phyloP scores from a whole-genome alignment of 2,113 vertebrate genomes.

The Pygoscelis antarcticus region DNA sequence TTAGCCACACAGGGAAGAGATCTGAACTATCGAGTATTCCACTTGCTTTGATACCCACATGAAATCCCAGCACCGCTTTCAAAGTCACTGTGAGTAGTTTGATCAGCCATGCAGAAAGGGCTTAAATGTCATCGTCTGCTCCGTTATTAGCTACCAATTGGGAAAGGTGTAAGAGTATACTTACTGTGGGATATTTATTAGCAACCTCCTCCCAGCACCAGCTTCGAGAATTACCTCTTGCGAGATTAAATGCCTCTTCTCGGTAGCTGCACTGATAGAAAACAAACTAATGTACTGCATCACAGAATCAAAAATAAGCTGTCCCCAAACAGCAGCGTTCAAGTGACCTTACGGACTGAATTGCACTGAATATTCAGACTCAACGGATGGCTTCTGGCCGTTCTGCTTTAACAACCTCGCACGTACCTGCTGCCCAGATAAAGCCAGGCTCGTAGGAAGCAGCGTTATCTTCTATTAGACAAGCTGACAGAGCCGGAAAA shows the following conservation, averaged over 20 bases:
- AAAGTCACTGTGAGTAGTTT: not conserved
- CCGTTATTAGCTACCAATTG: conserved; percentile 39
- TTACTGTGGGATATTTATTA: conserved; percentile 43
- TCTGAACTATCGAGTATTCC: not conserved
- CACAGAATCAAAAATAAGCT: not conserved
- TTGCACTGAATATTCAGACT: not conserved
- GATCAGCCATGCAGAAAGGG: conserved; percentile 67
- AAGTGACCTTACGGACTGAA: not conserved
- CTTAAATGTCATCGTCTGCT: conserved; percentile 52
- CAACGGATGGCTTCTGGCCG: not conserved
- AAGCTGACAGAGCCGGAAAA: not conserved
- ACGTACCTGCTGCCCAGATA: not conserved
- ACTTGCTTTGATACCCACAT: not conserved
- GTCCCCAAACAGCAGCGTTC: not conserved
- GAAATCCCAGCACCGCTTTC: conserved; percentile 48
- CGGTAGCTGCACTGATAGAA: not conserved
- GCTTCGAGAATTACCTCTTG: conserved; percentile 17
- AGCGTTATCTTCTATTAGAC: not conserved
- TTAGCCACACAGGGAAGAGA: conserved; percentile 40
- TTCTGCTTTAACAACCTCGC: not conserved
- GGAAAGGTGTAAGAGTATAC: conserved; percentile 34
- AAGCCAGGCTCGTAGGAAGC: rapidly evolving
- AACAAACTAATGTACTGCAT: not conserved
- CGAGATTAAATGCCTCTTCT: not conserved
- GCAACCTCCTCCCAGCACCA: not conserved